phyloP scores from a whole-genome alignment of 2,888 invertebrate species.

The Ischnura elegans region DNA sequence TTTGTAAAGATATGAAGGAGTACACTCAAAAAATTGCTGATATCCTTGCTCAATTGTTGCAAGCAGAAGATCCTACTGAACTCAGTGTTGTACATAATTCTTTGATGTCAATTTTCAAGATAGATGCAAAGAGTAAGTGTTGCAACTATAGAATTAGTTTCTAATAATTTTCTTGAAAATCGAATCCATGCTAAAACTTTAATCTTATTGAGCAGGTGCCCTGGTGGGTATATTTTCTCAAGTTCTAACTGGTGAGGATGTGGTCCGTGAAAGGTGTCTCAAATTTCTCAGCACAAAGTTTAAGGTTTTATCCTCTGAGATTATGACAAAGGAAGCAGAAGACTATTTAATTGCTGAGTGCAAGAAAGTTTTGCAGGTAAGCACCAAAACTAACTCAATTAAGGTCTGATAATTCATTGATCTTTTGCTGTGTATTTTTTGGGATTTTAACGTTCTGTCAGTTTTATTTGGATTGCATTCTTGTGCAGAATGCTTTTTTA shows the following conservation, averaged over 20 bases:
- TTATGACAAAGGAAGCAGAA: slow-evolving; percentile 91
- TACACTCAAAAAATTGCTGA: slow-evolving; percentile 93
- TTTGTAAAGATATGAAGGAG: slow-evolving; percentile 92
- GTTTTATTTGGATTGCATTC: too few relatives aligned
- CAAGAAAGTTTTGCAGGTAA: slow-evolving; percentile 90
- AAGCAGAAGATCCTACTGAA: slow-evolving; percentile 92
- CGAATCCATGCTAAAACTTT: slow-evolving; percentile 72
- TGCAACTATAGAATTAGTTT: neutral
- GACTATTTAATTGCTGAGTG: slow-evolving; percentile 90
- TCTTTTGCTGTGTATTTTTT: too few relatives aligned
- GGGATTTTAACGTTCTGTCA: too few relatives aligned
- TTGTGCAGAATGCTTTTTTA: too few relatives aligned
- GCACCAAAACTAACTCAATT: slow-evolving; percentile 68
- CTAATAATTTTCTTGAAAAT: neutral
- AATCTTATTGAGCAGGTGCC: slow-evolving; percentile 81
- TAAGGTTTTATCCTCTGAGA: slow-evolving; percentile 87
- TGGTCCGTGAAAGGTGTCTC: slow-evolving; percentile 91
- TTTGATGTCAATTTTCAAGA: slow-evolving; percentile 87
- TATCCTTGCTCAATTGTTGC: slow-evolving; percentile 93
- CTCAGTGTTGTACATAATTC: slow-evolving; percentile 91
- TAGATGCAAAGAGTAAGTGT: slow-evolving; percentile 82
- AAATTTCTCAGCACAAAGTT: slow-evolving; percentile 93
- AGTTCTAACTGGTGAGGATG: slow-evolving; percentile 85
- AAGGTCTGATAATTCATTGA: too few relatives aligned
- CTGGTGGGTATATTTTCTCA: slow-evolving; percentile 85